Evolutionary conservation across 2,888 invertebrate species (phyloP).

Genomic region (Eucera pruinosa): DNA sequence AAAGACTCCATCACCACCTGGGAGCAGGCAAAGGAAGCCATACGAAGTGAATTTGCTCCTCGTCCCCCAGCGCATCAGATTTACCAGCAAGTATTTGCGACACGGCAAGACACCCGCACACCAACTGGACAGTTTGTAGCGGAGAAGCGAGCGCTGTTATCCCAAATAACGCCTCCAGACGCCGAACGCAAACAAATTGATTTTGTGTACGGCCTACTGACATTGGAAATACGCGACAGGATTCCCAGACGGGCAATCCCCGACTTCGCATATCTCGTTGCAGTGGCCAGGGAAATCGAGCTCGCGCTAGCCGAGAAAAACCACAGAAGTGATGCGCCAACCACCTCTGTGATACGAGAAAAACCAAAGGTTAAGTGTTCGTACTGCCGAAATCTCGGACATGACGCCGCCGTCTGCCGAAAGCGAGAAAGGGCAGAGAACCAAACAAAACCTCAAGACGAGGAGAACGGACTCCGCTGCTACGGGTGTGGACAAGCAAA

Average conservation of each 20-base stretch:
- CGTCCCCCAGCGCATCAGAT: background rate
- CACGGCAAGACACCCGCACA: background rate
- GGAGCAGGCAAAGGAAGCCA: too few species aligned
- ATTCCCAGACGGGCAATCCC: too few species aligned
- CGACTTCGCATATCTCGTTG: too few species aligned
- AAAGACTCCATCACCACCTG: too few species aligned
- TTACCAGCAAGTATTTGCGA: background rate
- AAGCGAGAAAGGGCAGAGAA: background rate
- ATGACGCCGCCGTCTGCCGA: background rate
- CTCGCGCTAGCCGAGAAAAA: too few species aligned
- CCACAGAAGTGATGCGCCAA: too few species aligned
- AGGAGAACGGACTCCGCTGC: background rate
- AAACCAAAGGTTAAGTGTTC: background rate
- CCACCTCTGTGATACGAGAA: too few species aligned
- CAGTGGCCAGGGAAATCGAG: too few species aligned
- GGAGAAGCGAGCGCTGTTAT: background rate
- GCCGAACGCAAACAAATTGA: background rate
- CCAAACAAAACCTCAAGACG: background rate
- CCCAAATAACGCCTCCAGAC: background rate
- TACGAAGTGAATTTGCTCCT: conserved; percentile 6
- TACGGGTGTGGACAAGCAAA: too few species aligned
- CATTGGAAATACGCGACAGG: too few species aligned
- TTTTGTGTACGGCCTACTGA: too few species aligned
- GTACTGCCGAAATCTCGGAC: too few species aligned
- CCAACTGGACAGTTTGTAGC: background rate